Conservation (phyloP, 2,113 vertebrate species). For the Equus przewalskii region DNA sequence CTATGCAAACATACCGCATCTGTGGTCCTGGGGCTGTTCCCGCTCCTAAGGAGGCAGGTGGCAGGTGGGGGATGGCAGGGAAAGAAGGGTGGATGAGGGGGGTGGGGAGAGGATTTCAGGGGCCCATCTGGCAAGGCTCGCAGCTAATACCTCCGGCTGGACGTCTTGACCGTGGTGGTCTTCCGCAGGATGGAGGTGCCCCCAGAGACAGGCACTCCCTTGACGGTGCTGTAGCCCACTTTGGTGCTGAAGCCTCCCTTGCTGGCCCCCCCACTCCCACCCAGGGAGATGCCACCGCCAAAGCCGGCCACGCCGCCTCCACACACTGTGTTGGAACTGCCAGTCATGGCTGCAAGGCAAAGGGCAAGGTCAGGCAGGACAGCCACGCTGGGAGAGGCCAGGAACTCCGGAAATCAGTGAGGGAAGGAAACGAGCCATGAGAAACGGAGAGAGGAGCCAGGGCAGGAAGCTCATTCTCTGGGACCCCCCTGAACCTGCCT, state of each 20-base stretch:
- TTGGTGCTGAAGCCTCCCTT: conserved; percentile 57
- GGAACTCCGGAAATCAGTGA: neutral
- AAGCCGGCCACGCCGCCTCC: neutral
- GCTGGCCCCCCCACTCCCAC: neutral
- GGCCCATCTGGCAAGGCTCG: neutral
- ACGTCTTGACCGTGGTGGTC: conserved; percentile 77
- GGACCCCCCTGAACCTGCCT: neutral
- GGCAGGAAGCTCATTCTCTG: neutral
- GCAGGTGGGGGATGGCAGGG: neutral
- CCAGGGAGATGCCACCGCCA: conserved; percentile 63
- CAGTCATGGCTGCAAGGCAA: conserved; percentile 79
- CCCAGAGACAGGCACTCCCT: conserved; percentile 48
- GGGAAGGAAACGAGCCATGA: neutral
- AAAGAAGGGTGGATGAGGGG: neutral
- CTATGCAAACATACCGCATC: neutral
- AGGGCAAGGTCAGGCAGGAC: neutral
- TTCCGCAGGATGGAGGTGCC: conserved; percentile 78
- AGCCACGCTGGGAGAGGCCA: neutral
- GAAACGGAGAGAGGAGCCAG: neutral
- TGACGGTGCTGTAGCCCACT: conserved; percentile 34
- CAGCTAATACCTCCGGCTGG: conserved; percentile 72
- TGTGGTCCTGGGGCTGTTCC: neutral
- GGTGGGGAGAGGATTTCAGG: neutral
- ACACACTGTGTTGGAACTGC: conserved; percentile 73
- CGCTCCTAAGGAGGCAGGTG: neutral